Evolutionary conservation across 2,113 vertebrate species (phyloP).

Genomic region (Jaculus jaculus): DNA sequence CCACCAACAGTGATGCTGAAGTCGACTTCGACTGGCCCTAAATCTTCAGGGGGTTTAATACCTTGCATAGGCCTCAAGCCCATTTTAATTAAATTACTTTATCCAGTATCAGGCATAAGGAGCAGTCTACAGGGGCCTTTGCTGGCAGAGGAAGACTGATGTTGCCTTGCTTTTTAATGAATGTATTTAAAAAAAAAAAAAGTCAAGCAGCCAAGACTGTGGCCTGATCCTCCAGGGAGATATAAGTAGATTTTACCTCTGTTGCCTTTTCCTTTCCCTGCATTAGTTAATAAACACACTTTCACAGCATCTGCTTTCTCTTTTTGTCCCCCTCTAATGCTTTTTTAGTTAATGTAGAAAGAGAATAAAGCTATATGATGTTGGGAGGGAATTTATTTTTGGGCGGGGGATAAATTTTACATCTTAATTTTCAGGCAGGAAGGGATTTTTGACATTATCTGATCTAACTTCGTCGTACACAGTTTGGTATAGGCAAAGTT

Average conservation of each 20-base stretch:
- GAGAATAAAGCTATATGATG: neutral
- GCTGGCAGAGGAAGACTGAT: no score
- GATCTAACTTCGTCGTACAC: neutral
- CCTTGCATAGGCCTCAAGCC: constrained; percentile 6
- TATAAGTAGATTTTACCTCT: constrained; percentile 23
- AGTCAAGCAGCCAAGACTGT: neutral
- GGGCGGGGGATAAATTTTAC: neutral
- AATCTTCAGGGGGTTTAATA: constrained; percentile 48
- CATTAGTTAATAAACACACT: constrained; percentile 39
- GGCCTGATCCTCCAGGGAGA: neutral
- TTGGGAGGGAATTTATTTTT: constrained; percentile 11
- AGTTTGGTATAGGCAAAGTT: neutral
- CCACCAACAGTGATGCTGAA: neutral
- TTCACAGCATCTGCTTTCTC: constrained; percentile 15
- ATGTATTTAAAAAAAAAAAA: constrained; percentile 29
- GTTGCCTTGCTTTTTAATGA: constrained; percentile 32
- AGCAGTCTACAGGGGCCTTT: fast-evolving
- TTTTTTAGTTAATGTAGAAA: constrained; percentile 25
- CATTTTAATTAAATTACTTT: neutral
- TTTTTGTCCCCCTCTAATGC: neutral
- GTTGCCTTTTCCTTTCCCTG: constrained; percentile 9
- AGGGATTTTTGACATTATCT: neutral
- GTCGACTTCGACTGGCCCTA: neutral
- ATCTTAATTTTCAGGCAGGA: neutral
- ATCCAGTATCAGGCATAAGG: constrained; percentile 46